Base-by-base conservation (phyloP, 1,140 invertebrate genomes). In the Saccostrea glomerata region DNA sequence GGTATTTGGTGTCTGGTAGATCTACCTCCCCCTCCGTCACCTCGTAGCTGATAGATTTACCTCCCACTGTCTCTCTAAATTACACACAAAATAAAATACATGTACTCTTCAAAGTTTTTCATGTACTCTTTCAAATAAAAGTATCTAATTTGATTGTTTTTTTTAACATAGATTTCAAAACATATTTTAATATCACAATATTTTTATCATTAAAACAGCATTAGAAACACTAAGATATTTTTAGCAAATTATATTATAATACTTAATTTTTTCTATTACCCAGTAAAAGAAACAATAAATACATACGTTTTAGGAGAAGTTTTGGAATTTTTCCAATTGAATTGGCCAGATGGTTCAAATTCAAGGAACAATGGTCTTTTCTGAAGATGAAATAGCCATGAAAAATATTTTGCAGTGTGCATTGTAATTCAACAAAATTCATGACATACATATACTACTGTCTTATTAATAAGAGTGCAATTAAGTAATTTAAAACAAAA, bases 241-340 rank as follows among this genome's bases (percentile, higher is more conserved):
- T 47, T 47, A 47, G 47, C 47, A 47, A 47, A 47, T 5, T 47
- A 9, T 47, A 47, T 47, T 7, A 47, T 47, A 47, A 6, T 47
- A 6, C n/a, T n/a, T n/a, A n/a, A 5, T 47, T 7, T 1, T 47
- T 36, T 2, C 30, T 36, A 36, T 36, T 36, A 36, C 1, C 47
- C 47, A 47, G 9, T 63, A 63, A 63, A 15, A 60, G 13, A 17
- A 20, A 77, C 7, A 11, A n/a, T 77, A 30, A 30, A 55, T 12
- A 84, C 20, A n/a, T 84, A 84, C 82, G 82, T 55, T 23, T 84
- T 84, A 15, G 82, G n/a, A 9, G 40, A 54, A 15, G 82, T 84
- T 4, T 12, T 47, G 47, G 96, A 95, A 30, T 95, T 95, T 82
- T 95, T 95, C 93, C 96, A 96, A 1, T 96, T 95, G 88, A 92